Evolutionary conservation across 2,797 vertebrate genomes (phyloP).

Genomic region (Uromys caudimaculatus): DNA sequence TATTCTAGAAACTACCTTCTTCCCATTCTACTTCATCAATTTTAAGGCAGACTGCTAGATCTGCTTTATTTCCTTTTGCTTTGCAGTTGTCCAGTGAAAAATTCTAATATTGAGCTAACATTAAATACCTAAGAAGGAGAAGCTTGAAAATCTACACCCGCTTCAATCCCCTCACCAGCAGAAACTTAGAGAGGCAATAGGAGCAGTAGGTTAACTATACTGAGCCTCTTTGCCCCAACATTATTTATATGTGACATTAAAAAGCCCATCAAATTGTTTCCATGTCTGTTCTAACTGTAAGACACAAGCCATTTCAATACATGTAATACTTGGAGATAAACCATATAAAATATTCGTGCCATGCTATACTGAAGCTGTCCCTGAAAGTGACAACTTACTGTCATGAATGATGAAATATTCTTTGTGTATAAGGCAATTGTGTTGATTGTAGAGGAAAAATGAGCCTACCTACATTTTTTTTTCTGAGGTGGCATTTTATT

Average conservation of each 20-base stretch:
- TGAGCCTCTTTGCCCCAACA: not conserved
- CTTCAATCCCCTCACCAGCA: not conserved
- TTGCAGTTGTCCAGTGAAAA: conserved; percentile 27
- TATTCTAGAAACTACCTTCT: conserved; percentile 54
- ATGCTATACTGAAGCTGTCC: conserved; percentile 49
- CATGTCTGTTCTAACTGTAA: conserved; percentile 54
- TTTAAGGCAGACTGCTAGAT: not conserved
- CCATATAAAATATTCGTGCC: conserved; percentile 48
- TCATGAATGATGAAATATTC: conserved; percentile 70
- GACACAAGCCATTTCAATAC: conserved; percentile 28
- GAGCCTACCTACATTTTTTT: conserved; percentile 50
- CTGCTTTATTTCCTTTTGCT: conserved; percentile 46
- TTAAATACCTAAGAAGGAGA: conserved; percentile 15
- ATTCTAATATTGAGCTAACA: not conserved
- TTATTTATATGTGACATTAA: not conserved
- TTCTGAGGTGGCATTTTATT: conserved; percentile 43
- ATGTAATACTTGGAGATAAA: conserved; percentile 71
- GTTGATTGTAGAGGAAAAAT: conserved; percentile 70
- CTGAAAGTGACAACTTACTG: conserved; percentile 71
- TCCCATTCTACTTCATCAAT: conserved; percentile 19
- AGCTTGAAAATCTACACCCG: not conserved
- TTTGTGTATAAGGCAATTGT: conserved; percentile 69
- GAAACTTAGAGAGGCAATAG: conserved; percentile 40
- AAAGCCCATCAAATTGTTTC: conserved; percentile 43
- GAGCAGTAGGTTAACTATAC: not conserved